These are phyloP conservation scores for Chlamydotis undulata DNA, from an alignment of 2,113 vertebrate genomes.

Conservation along the genomic window DNA sequence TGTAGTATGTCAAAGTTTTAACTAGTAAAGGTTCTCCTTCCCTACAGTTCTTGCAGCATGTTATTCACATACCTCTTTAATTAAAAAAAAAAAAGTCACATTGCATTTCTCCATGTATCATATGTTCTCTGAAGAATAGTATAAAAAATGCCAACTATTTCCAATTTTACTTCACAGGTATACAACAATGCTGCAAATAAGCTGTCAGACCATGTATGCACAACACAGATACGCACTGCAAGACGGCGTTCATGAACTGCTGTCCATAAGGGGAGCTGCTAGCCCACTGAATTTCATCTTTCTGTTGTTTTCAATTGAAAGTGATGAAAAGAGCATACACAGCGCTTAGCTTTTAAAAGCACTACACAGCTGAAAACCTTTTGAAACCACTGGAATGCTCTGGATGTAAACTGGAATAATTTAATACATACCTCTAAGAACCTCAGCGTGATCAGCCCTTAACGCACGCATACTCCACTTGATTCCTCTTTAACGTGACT, in stretches of 20 bases:
- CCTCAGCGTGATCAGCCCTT: background rate
- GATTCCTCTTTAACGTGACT: background rate
- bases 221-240: background rate
- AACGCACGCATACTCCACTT: background rate
- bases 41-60: background rate
- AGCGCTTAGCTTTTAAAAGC: background rate
- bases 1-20: background rate
- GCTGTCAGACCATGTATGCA: background rate
- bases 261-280: background rate
- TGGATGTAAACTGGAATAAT: background rate
- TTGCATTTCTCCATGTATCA: background rate
- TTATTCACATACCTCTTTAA: background rate
- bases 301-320: background rate
- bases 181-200: background rate
- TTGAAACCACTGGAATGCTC: background rate
- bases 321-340: background rate
- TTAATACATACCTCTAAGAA: background rate
- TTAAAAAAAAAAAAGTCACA: background rate
- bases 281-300: background rate
- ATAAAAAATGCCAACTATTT: background rate
- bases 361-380: background rate
- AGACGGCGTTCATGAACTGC: background rate
- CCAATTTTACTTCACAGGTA: background rate
- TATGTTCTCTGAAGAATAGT: background rate
- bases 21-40: background rate